A percentile compares a stretch with the other conserved stretches of the same genome.
Evolutionary conservation across 2,888 invertebrate genomes (phyloP).

Genomic region (Brenthis hecate): DNA sequence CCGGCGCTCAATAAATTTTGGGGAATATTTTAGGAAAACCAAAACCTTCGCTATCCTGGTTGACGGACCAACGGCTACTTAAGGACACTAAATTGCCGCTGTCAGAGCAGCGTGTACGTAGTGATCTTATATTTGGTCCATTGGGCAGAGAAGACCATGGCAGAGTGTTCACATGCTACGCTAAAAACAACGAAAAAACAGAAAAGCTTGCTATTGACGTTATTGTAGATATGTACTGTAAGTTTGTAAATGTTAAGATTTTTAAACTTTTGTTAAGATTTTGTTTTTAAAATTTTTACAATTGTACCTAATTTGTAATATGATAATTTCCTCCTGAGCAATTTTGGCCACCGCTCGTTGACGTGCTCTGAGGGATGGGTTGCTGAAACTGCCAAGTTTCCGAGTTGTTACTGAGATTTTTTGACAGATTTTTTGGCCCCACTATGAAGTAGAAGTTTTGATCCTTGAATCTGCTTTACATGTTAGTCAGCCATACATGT

Average conservation of each 20-base stretch:
- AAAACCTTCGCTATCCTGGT: conserved; percentile 85
- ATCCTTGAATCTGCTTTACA: too few relatives aligned
- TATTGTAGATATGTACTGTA: conserved; percentile 86
- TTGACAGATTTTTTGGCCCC: too few relatives aligned
- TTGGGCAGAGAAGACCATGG: conserved; percentile 85
- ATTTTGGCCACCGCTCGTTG: too few relatives aligned
- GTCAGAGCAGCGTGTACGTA: conserved; percentile 84
- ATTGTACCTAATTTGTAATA: too few relatives aligned
- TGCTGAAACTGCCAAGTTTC: too few relatives aligned
- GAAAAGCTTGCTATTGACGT: conserved; percentile 85
- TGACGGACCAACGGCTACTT: conserved; percentile 84
- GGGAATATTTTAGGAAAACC: conserved; percentile 82
- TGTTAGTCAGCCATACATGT: too few relatives aligned
- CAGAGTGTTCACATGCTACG: conserved; percentile 85
- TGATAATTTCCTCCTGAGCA: too few relatives aligned
- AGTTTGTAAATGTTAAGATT: conserved; percentile 58
- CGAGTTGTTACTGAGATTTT: too few relatives aligned
- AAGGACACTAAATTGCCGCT: conserved; percentile 83
- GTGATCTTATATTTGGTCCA: conserved; percentile 83
- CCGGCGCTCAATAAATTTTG: too few relatives aligned
- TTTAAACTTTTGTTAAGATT: neutral
- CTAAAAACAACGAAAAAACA: conserved; percentile 86
- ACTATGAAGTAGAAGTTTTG: too few relatives aligned
- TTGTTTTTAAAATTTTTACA: too few relatives aligned
- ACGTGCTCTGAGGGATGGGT: too few relatives aligned